phyloP scores from a whole-genome alignment of 2,797 vertebrate genomes.

The Arrhamphus sclerolepis region DNA sequence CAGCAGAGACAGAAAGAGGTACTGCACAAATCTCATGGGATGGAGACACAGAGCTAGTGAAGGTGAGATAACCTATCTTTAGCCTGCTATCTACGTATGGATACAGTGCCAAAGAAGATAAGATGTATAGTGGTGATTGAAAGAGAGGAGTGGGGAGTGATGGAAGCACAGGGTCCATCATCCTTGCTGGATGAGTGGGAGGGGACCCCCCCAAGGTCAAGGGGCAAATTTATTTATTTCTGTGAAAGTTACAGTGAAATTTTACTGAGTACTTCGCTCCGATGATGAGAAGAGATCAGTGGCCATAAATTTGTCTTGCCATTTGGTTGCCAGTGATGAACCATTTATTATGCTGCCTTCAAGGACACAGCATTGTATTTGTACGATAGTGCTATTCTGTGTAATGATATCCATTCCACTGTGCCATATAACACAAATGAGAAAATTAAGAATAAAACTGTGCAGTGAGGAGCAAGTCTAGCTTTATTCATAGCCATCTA shows the following conservation, averaged over 20 bases:
- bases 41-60: conserved; percentile 60
- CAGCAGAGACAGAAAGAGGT: conserved; percentile 33
- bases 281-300: conserved; percentile 82
- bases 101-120: conserved; percentile 71
- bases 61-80: conserved; percentile 83
- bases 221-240: conserved; percentile 86
- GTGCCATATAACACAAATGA: conserved; percentile 80
- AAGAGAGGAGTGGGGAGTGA: conserved; percentile 43
- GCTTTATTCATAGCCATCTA: conserved; percentile 67
- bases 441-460: conserved; percentile 79
- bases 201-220: conserved; percentile 80
- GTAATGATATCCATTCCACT: conserved; percentile 82
- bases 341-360: conserved; percentile 84
- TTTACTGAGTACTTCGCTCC: conserved; percentile 84
- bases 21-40: conserved; percentile 53
- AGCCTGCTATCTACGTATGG: conserved; percentile 67
- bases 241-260: conserved; percentile 85
- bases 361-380: conserved; percentile 83
- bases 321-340: conserved; percentile 82
- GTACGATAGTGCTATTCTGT: conserved; percentile 78
- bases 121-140: conserved; percentile 68
- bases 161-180: conserved; percentile 71
- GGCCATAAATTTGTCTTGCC: conserved; percentile 83
- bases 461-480: conserved; percentile 54
- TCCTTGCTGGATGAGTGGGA: conserved; percentile 59